A percentile compares a stretch with the other conserved stretches of the same genome.
Conservation (phyloP, 2,113 vertebrate genomes). For the Gopherus evgoodei region DNA sequence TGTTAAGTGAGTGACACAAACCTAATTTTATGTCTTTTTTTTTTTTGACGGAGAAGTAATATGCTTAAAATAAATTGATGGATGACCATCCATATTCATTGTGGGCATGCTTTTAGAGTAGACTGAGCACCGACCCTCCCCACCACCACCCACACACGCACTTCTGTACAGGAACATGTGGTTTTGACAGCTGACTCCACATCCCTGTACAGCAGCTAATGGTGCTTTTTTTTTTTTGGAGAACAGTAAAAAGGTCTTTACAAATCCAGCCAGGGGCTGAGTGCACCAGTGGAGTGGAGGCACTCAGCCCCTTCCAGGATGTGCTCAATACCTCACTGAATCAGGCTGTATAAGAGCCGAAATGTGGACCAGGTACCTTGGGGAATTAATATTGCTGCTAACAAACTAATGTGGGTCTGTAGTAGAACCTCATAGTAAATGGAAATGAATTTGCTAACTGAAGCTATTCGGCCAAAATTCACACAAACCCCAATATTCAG, state of each 20-base stretch:
- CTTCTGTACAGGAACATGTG: constrained; percentile 22
- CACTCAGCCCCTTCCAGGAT: constrained; percentile 27
- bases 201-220: constrained; percentile 54
- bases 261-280: constrained; percentile 50
- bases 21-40: constrained; percentile 77
- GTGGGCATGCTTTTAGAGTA: constrained; percentile 62
- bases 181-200: constrained; percentile 22
- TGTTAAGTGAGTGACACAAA: constrained; percentile 80
- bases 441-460: constrained; percentile 22
- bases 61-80: constrained; percentile 83
- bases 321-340: constrained; percentile 36
- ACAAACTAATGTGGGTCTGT: constrained; percentile 22
- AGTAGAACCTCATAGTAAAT: constrained; percentile 40
- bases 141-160: constrained; percentile 9
- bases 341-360: neutral
- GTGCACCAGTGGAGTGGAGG: constrained; percentile 45
- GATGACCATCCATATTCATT: constrained; percentile 76
- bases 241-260: constrained; percentile 46
- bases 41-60: constrained; percentile 75
- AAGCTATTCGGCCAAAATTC: constrained; percentile 37
- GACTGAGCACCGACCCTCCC: constrained; percentile 23
- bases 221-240: constrained; percentile 39
- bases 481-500: constrained; percentile 39
- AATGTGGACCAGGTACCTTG: constrained; percentile 49
- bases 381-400: constrained; percentile 26